Percentiles rank a stretch among this genome's conserved stretches.
These are phyloP conservation scores for Aldabrachelys gigantea DNA, from an alignment of 2,113 vertebrate genomes.

Conservation along the genomic window DNA sequence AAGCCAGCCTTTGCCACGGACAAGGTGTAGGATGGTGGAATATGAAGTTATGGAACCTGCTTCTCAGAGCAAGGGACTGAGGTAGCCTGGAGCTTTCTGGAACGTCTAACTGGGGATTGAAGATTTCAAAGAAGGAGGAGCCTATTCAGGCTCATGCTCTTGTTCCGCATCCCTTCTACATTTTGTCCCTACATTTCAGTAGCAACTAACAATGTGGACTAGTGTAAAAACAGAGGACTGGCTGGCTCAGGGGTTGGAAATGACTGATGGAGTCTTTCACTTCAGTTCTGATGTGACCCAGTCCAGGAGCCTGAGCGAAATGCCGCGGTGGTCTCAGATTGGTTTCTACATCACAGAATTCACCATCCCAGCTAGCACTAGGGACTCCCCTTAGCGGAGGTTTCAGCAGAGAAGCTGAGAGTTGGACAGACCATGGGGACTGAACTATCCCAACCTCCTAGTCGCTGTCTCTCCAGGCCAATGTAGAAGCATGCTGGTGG, in stretches of 20 bases:
- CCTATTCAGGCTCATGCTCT: neutral
- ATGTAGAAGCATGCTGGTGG: neutral
- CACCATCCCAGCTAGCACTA: neutral
- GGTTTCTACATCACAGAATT: neutral
- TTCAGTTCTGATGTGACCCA: neutral
- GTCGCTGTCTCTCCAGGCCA: neutral
- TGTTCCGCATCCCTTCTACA: neutral
- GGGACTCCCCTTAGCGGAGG: neutral
- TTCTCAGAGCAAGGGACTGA: neutral
- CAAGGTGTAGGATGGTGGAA: neutral
- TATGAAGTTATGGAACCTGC: neutral
- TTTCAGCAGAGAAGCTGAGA: neutral
- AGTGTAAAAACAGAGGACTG: neutral
- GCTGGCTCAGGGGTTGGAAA: neutral
- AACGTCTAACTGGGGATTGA: neutral
- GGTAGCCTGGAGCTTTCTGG: neutral
- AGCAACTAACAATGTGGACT: neutral
- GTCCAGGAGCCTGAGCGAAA: neutral
- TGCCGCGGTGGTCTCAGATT: neutral
- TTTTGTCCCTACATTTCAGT: neutral
- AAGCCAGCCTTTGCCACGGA: neutral
- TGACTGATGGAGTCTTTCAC: neutral
- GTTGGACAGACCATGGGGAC: neutral
- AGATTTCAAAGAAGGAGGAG: neutral
- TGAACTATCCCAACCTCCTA: neutral